Percentiles rank a stretch among this genome's conserved stretches.
These are phyloP conservation scores for Drosophila yakuba DNA, from an alignment of 1,140 invertebrate genomes.

Conservation along the genomic window DNA sequence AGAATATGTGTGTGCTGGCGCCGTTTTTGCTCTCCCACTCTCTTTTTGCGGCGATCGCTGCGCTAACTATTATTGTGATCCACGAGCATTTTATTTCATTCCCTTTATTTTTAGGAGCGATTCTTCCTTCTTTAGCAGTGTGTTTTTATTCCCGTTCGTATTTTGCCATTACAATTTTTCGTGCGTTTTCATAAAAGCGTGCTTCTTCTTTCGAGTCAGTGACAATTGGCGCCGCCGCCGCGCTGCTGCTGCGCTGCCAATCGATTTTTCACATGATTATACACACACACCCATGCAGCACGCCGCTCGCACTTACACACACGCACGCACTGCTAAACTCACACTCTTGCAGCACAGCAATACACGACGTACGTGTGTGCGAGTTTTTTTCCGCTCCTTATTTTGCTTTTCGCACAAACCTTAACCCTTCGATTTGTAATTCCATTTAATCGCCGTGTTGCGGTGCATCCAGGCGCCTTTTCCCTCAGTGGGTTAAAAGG, in stretches of 20 bases:
- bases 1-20: constrained; percentile 53
- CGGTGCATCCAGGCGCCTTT: neutral
- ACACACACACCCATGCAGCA: constrained; percentile 40
- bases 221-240: constrained; percentile 71
- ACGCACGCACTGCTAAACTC: constrained; percentile 2
- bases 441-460: neutral
- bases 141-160: neutral
- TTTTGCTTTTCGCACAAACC: constrained; percentile 22
- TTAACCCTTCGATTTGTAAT: constrained; percentile 11
- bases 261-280: constrained; percentile 85
- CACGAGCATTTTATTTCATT: neutral
- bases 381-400: constrained; percentile 46
- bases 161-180: constrained; percentile 26
- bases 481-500: neutral
- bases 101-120: neutral
- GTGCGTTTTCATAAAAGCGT: constrained; percentile 45
- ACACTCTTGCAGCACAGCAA: constrained; percentile 8
- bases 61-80: constrained; percentile 22
- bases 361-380: constrained; percentile 11
- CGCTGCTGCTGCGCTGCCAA: constrained; percentile 69
- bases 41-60: neutral
- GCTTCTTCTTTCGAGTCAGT: constrained; percentile 75
- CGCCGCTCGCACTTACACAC: constrained; percentile 17
- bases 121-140: constrained; percentile 10
- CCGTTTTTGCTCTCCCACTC: constrained; percentile 40